Conservation (phyloP, 2,888 invertebrate genomes). For the Belgica antarctica region DNA sequence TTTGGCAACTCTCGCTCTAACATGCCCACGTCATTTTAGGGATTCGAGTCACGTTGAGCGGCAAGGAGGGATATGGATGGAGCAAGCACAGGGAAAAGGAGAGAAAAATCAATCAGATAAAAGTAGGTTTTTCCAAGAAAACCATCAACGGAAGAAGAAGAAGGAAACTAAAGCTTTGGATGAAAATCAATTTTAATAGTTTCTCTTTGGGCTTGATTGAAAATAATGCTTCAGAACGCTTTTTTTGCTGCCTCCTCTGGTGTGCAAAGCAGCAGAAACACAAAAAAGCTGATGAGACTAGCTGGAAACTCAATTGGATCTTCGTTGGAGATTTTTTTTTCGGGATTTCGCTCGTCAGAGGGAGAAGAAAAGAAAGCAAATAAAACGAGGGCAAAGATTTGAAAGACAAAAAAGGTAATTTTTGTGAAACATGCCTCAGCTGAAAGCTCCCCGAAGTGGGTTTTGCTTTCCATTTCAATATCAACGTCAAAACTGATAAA, state of each 20-base stretch:
- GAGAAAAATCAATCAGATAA: slow-evolving; percentile 43
- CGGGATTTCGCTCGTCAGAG: not conserved
- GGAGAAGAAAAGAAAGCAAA: not conserved
- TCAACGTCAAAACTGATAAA: slow-evolving; percentile 43
- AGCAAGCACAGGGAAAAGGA: too few relatives aligned
- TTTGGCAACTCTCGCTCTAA: slow-evolving; percentile 35
- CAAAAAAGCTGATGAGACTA: slow-evolving; percentile 22
- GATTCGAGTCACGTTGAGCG: slow-evolving; percentile 39
- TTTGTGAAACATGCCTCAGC: not conserved
- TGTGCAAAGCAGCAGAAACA: slow-evolving; percentile 6
- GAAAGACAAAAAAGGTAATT: slow-evolving; percentile 10
- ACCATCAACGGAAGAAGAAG: not conserved
- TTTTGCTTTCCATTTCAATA: slow-evolving; percentile 32
- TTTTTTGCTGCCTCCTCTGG: not conserved
- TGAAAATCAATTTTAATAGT: slow-evolving; percentile 43
- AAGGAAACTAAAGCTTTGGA: slow-evolving; percentile 23
- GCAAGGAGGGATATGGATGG: too few relatives aligned
- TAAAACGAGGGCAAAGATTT: not conserved
- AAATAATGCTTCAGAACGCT: slow-evolving; percentile 40
- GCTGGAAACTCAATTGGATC: slow-evolving; percentile 22
- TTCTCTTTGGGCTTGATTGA: slow-evolving; percentile 38
- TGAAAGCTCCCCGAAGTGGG: slow-evolving; percentile 42
- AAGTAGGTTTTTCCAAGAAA: slow-evolving; percentile 30
- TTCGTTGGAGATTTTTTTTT: slow-evolving; percentile 11
- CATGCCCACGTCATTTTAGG: slow-evolving; percentile 10